phyloP scores from a whole-genome alignment of 2,797 vertebrate genomes.

The Lepidocolaptes lacrymiger region DNA sequence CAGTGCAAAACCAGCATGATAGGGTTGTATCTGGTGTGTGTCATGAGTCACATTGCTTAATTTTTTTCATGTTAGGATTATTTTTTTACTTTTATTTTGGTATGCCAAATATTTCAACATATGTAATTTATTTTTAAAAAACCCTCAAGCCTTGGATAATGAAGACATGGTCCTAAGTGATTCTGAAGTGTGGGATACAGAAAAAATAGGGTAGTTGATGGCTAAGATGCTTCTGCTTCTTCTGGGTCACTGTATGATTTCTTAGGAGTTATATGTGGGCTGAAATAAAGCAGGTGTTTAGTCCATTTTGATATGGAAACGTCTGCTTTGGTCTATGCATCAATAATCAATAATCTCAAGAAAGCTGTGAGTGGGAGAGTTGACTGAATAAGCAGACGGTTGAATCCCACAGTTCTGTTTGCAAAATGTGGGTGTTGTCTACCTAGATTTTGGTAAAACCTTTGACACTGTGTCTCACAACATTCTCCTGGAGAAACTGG shows the following conservation, averaged over 20 bases:
- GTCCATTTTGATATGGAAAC: conserved; percentile 39
- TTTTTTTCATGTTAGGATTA: background rate
- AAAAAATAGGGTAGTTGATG: background rate
- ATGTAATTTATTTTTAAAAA: background rate
- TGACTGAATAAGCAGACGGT: background rate
- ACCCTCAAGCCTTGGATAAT: background rate
- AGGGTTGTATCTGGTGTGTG: background rate
- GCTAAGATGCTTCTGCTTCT: background rate
- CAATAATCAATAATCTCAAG: background rate
- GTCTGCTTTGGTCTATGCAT: background rate
- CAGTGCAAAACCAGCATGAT: background rate
- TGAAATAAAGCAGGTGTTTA: conserved; percentile 31
- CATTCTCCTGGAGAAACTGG: background rate
- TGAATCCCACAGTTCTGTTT: background rate
- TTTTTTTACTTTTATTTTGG: background rate
- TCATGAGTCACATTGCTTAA: background rate
- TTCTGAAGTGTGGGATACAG: background rate
- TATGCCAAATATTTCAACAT: background rate
- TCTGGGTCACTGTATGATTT: background rate
- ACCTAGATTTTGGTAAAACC: background rate
- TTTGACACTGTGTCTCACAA: background rate
- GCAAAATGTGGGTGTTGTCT: background rate
- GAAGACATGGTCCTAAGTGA: background rate
- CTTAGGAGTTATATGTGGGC: background rate
- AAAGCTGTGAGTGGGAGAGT: background rate